These are phyloP conservation scores for Dinocampus coccinellae DNA, from an alignment of 2,888 invertebrate genomes.

Conservation along the genomic window DNA sequence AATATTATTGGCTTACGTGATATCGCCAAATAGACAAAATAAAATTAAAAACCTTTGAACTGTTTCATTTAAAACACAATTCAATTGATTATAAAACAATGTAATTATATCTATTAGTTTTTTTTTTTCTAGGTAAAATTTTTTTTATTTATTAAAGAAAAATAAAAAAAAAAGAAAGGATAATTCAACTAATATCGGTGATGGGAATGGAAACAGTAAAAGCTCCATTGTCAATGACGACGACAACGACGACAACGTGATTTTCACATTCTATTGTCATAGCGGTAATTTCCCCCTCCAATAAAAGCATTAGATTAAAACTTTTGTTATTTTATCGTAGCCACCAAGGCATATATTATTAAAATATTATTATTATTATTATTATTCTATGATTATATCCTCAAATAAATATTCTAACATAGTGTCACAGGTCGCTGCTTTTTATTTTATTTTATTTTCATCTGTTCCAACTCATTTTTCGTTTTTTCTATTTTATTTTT, in stretches of 20 bases:
- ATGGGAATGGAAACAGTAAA: neutral
- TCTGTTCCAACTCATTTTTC: conserved; percentile 39
- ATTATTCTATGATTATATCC: conserved; percentile 60
- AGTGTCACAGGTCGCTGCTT: conserved; percentile 64
- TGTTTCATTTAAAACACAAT: neutral
- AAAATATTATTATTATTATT: conserved; percentile 61
- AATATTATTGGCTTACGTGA: neutral
- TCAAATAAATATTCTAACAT: conserved; percentile 64
- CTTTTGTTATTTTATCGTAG: conserved; percentile 47
- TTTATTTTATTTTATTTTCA: conserved; percentile 35
- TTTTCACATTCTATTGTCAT: conserved; percentile 52
- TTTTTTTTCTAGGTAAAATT: neutral
- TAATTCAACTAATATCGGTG: neutral
- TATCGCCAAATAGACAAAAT: neutral
- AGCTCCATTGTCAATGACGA: neutral
- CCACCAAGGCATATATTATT: conserved; percentile 51
- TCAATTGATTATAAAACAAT: neutral
- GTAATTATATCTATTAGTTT: neutral
- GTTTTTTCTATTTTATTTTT: conserved; percentile 38
- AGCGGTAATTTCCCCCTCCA: conserved; percentile 54
- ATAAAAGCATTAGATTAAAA: conserved; percentile 54
- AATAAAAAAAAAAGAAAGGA: neutral
- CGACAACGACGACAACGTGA: conserved; percentile 12
- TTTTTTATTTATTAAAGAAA: neutral
- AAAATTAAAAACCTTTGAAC: neutral